A percentile compares a stretch with the other conserved stretches of the same genome.
These are phyloP conservation scores for Desmophyllum pertusum DNA, from an alignment of 92 coral and sea anemone genomes.

Conservation along the genomic window DNA sequence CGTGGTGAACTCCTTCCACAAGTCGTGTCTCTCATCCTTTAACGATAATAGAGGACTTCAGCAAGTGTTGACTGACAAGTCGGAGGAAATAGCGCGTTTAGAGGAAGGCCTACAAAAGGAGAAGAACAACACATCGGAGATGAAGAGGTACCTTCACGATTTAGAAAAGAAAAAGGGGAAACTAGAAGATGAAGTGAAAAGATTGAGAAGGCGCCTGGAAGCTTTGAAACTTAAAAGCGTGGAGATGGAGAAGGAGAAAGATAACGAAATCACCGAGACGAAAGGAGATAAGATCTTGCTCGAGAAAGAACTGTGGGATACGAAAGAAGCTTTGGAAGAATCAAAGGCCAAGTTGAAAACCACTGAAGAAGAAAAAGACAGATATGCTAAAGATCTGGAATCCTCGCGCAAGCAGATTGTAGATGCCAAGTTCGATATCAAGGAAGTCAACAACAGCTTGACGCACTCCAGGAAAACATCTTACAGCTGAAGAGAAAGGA, in stretches of 20 bases:
- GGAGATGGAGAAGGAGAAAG: slow-evolving; percentile 75
- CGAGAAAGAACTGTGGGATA: slow-evolving; percentile 74
- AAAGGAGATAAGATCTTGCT: slow-evolving; percentile 69
- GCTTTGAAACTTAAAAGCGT: slow-evolving; percentile 68
- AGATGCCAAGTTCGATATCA: slow-evolving; percentile 66
- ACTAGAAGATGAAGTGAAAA: slow-evolving; percentile 77
- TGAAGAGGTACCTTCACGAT: slow-evolving; percentile 71
- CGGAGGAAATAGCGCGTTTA: slow-evolving; percentile 53
- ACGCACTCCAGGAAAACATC: slow-evolving; percentile 65
- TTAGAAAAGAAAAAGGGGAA: slow-evolving; percentile 77
- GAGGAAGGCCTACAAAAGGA: slow-evolving; percentile 73
- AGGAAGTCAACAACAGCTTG: slow-evolving; percentile 64
- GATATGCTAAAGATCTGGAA: slow-evolving; percentile 67
- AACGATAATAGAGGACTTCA: slow-evolving; percentile 74
- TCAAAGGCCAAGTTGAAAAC: slow-evolving; percentile 54
- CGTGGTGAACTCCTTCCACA: slow-evolving; percentile 72
- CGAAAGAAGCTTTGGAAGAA: slow-evolving; percentile 72
- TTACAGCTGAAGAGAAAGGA: slow-evolving; percentile 66
- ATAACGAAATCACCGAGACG: slow-evolving; percentile 69
- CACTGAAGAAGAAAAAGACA: slow-evolving; percentile 69
- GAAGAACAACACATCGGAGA: slow-evolving; percentile 63
- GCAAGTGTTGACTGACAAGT: slow-evolving; percentile 49
- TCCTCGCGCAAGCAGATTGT: slow-evolving; percentile 62
- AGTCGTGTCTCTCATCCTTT: slow-evolving; percentile 72
- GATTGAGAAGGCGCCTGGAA: slow-evolving; percentile 76